Evolutionary conservation across 2,113 vertebrate species (phyloP).

Genomic region (Bombycilla garrulus): DNA sequence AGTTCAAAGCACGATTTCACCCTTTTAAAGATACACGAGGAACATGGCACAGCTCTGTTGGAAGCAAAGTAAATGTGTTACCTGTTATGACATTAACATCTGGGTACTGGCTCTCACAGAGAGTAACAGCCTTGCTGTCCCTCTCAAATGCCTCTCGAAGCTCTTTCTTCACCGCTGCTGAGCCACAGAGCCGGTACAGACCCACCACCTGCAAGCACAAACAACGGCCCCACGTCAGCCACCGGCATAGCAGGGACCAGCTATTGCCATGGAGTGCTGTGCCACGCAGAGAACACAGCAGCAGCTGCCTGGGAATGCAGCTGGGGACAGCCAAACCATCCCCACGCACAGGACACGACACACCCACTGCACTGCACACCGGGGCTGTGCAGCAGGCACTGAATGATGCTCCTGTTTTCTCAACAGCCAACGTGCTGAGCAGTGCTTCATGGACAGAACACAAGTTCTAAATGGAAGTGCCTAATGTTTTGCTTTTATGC

Average conservation of each 20-base stretch:
- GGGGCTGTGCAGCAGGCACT: accelerated
- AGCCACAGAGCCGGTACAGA: constrained; percentile 95
- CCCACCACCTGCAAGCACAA: constrained; percentile 87
- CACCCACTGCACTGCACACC: too few species aligned
- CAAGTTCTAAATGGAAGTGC: neutral
- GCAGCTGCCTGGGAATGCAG: accelerated
- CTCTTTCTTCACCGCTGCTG: constrained; percentile 96
- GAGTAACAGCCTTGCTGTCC: constrained; percentile 84
- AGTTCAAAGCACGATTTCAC: neutral
- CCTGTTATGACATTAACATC: constrained; percentile 99
- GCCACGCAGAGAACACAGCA: neutral
- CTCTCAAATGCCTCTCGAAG: constrained; percentile 94
- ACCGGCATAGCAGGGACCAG: neutral
- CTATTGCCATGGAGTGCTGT: accelerated
- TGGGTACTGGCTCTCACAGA: constrained; percentile 90
- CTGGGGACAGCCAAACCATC: neutral
- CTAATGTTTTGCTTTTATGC: neutral
- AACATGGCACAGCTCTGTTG: accelerated
- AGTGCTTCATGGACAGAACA: neutral
- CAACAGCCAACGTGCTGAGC: neutral
- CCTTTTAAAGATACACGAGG: neutral
- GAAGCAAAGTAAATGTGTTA: constrained; percentile 63
- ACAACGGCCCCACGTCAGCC: neutral
- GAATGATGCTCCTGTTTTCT: accelerated
- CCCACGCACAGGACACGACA: accelerated